A percentile compares a stretch with the other conserved stretches of the same genome.
phyloP scores from a whole-genome alignment of 2,888 invertebrate genomes.

The Cephus nigrinus region DNA sequence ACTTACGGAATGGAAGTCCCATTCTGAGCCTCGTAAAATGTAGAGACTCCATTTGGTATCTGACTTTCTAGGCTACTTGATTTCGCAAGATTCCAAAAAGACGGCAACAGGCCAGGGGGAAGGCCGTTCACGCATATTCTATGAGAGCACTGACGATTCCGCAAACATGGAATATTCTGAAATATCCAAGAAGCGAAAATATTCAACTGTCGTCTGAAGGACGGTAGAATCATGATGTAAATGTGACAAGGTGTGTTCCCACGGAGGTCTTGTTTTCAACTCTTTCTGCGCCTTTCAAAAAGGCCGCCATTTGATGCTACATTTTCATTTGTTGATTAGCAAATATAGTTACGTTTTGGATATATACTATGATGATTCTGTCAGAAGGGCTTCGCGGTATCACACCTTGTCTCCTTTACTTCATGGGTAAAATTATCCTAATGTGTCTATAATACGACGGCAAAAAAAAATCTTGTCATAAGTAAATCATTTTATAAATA shows the following conservation, averaged over 20 bases:
- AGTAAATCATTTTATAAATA: not conserved
- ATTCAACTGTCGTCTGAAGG: not conserved
- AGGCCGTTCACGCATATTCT: not conserved
- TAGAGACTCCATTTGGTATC: not conserved
- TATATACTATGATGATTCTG: no score
- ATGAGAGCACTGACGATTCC: not conserved
- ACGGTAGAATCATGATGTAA: not conserved
- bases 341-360: no score
- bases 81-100: not conserved
- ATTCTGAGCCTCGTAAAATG: not conserved
- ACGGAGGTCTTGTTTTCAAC: no score
- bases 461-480: not conserved
- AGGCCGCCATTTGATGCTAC: no score
- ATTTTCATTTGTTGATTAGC: no score
- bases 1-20: not conserved
- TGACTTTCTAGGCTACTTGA: not conserved
- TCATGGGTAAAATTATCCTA: not conserved
- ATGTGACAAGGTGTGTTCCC: no score
- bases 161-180: not conserved
- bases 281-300: no score
- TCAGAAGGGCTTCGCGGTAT: no score
- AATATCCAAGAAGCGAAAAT: not conserved
- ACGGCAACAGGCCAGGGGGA: not conserved
- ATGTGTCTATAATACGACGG: not conserved
- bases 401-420: no score